Base-by-base conservation (phyloP, 2,888 invertebrate species). In the Caradrina kadenii region DNA sequence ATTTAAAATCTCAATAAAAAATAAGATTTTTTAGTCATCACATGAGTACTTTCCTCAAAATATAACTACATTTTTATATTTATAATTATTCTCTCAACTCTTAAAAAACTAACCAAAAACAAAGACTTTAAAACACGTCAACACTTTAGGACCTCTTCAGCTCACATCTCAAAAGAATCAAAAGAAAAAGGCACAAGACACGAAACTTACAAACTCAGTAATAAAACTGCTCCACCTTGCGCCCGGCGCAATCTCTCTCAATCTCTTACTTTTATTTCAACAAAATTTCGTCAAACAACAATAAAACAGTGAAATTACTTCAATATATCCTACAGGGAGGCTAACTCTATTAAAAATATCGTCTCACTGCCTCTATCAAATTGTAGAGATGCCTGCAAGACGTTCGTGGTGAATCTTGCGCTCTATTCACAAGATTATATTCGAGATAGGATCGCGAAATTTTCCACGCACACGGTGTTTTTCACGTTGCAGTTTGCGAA, bases 401-500 rank as follows among this genome's bases (percentile, higher is more conserved):
- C 91, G 90, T 89, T 92, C 90, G 93, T 86, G 93, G 93, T 84
- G 88, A 91, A 91, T 93, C 92, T 90, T 86, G 87, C n/a, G n/a
- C 90, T 91, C 90, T 92, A 90, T 92, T 90, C 91, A 86, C 87
- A 88, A 94, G 93, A 94, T 94, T 94, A 94, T 94, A 93, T 94
- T 93, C 91, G 90, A 89, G 90, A 88, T 87, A 86, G 83, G 84
- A 85, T 87, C 85, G 86, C 80, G 79, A 86, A 89, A 90, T 91
- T 79, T 87, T 74, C 35, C 64, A 87, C 92, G 86, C 92, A 93
- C 93, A 89, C 62, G 39, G 21, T 8, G 11, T 19, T 53, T 53
- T 39, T 7, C n/a, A 21, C 45, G 76, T 7, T 7, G 49, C 35
- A 15, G 45, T 52, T 69, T 55, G 19, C 1, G 7, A 15, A 8